Conservation (phyloP, 2,113 vertebrate genomes). For the Poicephalus gulielmi region DNA sequence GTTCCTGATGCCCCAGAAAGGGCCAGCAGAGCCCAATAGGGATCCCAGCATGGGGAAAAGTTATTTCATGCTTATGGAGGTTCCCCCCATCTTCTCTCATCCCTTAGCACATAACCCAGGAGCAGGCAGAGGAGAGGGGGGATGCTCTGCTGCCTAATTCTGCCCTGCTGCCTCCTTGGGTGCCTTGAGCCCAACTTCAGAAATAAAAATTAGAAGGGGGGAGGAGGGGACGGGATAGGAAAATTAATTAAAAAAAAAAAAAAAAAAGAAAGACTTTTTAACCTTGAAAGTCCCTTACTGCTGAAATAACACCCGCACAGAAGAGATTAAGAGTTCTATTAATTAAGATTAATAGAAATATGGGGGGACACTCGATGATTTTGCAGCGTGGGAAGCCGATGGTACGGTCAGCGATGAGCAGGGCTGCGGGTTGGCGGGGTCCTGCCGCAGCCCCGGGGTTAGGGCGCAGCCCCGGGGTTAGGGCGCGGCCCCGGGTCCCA, state of each 20-base stretch:
- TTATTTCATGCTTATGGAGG: neutral
- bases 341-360: neutral
- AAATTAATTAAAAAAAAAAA: neutral
- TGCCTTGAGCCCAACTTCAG: neutral
- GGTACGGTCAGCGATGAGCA: fast-evolving
- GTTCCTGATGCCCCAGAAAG: neutral
- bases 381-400: neutral
- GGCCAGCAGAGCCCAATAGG: neutral
- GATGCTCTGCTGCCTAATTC: neutral
- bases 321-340: neutral
- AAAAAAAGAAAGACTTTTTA: neutral
- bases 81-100: neutral
- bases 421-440: neutral
- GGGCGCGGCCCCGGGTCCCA: fast-evolving
- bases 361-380: fast-evolving
- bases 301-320: fast-evolving
- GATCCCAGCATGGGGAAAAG: neutral
- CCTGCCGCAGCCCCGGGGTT: fast-evolving
- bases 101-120: neutral
- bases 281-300: neutral
- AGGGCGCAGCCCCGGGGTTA: fast-evolving
- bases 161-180: neutral
- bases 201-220: neutral
- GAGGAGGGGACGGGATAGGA: neutral
- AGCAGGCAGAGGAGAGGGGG: fast-evolving